phyloP scores from a whole-genome alignment of 2,888 invertebrate species.

The Lepidocyrtoides sp. region DNA sequence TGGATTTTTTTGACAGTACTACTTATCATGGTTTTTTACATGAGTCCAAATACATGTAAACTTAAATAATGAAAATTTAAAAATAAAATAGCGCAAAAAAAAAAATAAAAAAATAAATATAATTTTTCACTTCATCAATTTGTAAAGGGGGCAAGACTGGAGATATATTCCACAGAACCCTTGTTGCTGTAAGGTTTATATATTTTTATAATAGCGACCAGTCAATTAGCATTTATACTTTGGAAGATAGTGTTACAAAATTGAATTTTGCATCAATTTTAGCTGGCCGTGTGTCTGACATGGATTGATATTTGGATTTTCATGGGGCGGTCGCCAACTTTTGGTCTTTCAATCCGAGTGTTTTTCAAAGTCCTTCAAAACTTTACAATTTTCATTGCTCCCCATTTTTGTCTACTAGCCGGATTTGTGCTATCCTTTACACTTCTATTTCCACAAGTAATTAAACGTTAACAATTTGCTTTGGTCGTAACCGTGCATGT shows the following conservation, averaged over 20 bases:
- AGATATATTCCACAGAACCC: not conserved
- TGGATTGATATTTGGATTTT: slow-evolving; percentile 96
- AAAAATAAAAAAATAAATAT: too few relatives aligned
- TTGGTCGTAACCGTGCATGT: too few relatives aligned
- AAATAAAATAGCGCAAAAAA: too few relatives aligned
- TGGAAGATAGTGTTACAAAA: not conserved
- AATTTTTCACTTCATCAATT: too few relatives aligned
- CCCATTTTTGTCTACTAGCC: slow-evolving; percentile 93
- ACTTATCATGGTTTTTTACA: slow-evolving; percentile 88
- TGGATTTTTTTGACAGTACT: slow-evolving; percentile 94
- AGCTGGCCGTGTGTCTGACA: slow-evolving; percentile 85
- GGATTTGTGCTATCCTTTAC: slow-evolving; percentile 91
- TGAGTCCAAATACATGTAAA: slow-evolving; percentile 85
- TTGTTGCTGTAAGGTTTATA: slow-evolving; percentile 41
- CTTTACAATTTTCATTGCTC: slow-evolving; percentile 93
- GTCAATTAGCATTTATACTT: too few relatives aligned
- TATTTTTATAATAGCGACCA: not conserved
- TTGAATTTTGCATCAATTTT: not conserved
- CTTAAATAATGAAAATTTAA: too few relatives aligned
- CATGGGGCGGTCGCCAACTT: slow-evolving; percentile 94
- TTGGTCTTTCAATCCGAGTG: slow-evolving; percentile 96
- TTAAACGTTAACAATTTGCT: too few relatives aligned
- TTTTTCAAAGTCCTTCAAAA: slow-evolving; percentile 88
- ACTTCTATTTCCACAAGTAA: not conserved
- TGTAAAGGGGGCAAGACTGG: slow-evolving; percentile 78